Evolutionary conservation across 2,888 invertebrate genomes (phyloP), one percentile per base, ranked within the genome.

Genomic region (Eupithecia abbreviata): DNA sequence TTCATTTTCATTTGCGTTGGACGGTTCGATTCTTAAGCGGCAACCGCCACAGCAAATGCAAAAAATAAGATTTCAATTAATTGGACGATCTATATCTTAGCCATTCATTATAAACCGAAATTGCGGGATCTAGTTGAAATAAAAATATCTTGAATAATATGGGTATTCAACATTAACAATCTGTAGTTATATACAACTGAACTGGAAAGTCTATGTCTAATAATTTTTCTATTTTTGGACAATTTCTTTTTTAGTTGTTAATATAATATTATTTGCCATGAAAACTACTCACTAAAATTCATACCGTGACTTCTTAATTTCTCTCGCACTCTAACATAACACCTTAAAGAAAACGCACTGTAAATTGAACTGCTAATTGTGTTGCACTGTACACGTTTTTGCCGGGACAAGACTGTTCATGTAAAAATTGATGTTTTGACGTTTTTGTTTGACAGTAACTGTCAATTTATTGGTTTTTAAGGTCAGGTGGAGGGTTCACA

Each of bases 341-440:
- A 55, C n/a, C 5, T 6, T 2, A 2, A 6, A 7, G 7, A 6
- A 9, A 18, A 58, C 58, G 10, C 30, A 30, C 10, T n/a, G 18
- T 42, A 15, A 42, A 42, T 7, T 66, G 42, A 42, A 66, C 66
- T 42, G 66, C 13, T 13, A 66, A 66, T 42, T 42, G 2, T 66
- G 66, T 67, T 43, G 45, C 43, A 43, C n/a, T 42, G 2, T n/a
- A n/a, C 45, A 45, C 0, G 15, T 68, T 82, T 84, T 68, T 68
- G 68, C 18, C 15, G 42, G 10, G 42, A 68, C 68, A 68, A 12
- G 68, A 45, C 45, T n/a, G 68, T 68, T 45, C 45, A 68, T 68
- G 68, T 68, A 68, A 69, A 72, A 74, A 45, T 41, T 72, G 69
- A 74, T 69, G 77, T 69, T 77, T 72, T 77, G 66, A 71, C 41